Evolutionary conservation across 2,888 invertebrate genomes (phyloP).

Genomic region (Acronicta leporina): DNA sequence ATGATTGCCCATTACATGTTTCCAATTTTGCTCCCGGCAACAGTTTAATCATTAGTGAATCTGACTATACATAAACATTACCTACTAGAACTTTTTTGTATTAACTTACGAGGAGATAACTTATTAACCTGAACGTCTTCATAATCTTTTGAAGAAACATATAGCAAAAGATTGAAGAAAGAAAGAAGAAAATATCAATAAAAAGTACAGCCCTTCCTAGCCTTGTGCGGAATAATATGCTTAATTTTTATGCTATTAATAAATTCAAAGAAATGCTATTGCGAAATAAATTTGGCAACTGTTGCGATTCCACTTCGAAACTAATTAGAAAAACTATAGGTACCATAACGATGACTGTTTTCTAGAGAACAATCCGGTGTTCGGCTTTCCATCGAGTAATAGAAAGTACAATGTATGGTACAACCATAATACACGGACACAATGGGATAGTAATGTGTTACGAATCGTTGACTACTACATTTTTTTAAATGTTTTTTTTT

Average conservation of each 20-base stretch:
- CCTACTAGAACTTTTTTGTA: too few species aligned
- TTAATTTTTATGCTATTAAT: not conserved
- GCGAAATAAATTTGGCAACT: slow-evolving; percentile 34
- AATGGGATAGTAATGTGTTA: slow-evolving; percentile 37
- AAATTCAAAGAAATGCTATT: not conserved
- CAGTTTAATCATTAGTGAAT: too few species aligned
- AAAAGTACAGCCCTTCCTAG: too few species aligned
- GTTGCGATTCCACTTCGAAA: not conserved
- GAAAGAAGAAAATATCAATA: too few species aligned
- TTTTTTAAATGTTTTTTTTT: slow-evolving; percentile 11
- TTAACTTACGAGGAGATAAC: too few species aligned
- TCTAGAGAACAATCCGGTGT: slow-evolving; percentile 55
- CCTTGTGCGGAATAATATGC: not conserved
- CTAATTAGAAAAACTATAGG: slow-evolving; percentile 30
- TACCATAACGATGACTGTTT: slow-evolving; percentile 41
- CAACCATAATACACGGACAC: slow-evolving; percentile 29
- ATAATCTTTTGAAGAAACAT: too few species aligned
- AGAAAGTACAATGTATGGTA: slow-evolving; percentile 50
- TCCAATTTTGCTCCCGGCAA: too few species aligned
- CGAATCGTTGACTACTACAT: slow-evolving; percentile 19
- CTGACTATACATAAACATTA: too few species aligned
- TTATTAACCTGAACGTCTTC: too few species aligned
- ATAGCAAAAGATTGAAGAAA: too few species aligned
- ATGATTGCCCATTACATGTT: too few species aligned
- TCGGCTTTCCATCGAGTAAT: slow-evolving; percentile 56